A percentile compares a stretch with the other conserved stretches of the same genome.
phyloP scores from a whole-genome alignment of 2,888 invertebrate genomes.

The Torymus auratus region DNA sequence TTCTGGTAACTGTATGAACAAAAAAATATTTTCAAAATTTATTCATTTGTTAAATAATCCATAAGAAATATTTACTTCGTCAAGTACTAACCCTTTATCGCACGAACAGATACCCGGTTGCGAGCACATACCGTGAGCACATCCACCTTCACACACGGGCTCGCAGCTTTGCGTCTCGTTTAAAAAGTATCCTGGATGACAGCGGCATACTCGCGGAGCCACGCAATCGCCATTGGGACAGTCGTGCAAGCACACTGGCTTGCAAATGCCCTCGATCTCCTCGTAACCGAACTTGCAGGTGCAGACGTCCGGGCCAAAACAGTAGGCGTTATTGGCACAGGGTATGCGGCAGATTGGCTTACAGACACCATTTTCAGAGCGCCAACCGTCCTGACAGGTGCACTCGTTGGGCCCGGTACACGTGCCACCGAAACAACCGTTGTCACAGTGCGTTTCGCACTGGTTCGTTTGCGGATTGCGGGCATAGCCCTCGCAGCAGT shows the following conservation, averaged over 20 bases:
- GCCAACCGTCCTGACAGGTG: constrained; percentile 81
- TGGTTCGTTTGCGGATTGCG: constrained; percentile 76
- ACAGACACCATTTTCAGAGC: constrained; percentile 82
- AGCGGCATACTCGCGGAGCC: constrained; percentile 69
- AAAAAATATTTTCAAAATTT: background rate
- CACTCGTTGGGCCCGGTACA: constrained; percentile 84
- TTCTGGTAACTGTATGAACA: constrained; percentile 66
- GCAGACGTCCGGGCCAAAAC: constrained; percentile 80
- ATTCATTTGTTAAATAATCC: background rate
- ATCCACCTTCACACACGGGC: constrained; percentile 72
- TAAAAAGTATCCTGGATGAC: constrained; percentile 67
- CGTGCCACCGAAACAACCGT: constrained; percentile 83
- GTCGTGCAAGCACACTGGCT: constrained; percentile 75
- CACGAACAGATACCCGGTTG: constrained; percentile 71
- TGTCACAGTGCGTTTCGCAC: constrained; percentile 82
- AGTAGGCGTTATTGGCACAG: constrained; percentile 79
- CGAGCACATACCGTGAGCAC: constrained; percentile 71
- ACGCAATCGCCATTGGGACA: constrained; percentile 73
- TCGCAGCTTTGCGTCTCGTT: constrained; percentile 69
- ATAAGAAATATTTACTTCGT: background rate
- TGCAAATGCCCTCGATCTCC: constrained; percentile 77
- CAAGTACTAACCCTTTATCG: constrained; percentile 66
- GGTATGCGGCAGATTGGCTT: constrained; percentile 79
- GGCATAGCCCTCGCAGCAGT: constrained; percentile 86
- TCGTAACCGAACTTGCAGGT: constrained; percentile 79